Evolutionary conservation across 1,140 invertebrate species (phyloP).

Genomic region (Brachionus plicatilis): DNA sequence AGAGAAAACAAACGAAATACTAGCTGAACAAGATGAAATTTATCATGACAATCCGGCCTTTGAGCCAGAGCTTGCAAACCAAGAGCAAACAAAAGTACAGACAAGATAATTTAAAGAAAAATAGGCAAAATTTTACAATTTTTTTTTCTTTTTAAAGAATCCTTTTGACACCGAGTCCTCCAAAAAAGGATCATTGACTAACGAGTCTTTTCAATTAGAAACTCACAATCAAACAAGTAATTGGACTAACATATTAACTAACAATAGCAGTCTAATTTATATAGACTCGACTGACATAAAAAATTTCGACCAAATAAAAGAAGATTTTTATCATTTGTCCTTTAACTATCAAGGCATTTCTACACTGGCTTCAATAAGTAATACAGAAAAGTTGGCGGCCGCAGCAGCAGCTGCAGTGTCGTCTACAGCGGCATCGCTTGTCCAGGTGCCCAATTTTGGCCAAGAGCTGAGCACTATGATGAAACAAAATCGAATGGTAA

Average conservation of each 20-base stretch:
- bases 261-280: not conserved
- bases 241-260: not conserved
- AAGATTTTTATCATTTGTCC: not conserved
- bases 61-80: not conserved
- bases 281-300: slow-evolving; percentile 25
- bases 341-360: slow-evolving; percentile 8
- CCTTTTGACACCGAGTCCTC: not conserved
- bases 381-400: slow-evolving; percentile 9
- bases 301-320: slow-evolving; percentile 25
- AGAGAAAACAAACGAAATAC: not conserved
- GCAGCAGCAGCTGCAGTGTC: slow-evolving; percentile 16
- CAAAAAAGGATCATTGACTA: not conserved
- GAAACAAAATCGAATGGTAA: slow-evolving; percentile 34
- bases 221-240: slow-evolving; percentile 22
- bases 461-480: not conserved
- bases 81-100: not conserved
- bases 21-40: not conserved
- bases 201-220: not conserved
- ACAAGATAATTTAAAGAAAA: no score
- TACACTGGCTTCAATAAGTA: not conserved
- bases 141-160: not conserved
- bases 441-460: slow-evolving; percentile 21
- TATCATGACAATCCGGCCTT: slow-evolving; percentile 22
- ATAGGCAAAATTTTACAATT: not conserved
- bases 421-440: not conserved